These are phyloP conservation scores for Caenorhabditis japonica DNA, from an alignment of 2,888 invertebrate genomes.

Conservation along the genomic window DNA sequence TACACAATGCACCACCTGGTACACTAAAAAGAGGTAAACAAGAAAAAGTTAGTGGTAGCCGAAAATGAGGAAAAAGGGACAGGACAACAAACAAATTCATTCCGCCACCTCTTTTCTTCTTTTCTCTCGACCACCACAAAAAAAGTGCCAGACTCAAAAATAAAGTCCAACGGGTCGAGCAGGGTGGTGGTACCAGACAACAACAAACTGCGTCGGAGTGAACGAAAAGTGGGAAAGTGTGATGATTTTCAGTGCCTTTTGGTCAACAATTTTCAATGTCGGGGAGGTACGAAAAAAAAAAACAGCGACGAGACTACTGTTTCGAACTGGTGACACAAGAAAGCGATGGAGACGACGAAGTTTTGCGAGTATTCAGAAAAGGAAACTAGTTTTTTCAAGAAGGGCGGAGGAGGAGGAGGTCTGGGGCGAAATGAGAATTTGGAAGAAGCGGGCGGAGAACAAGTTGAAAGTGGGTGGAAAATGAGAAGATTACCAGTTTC, in stretches of 20 bases:
- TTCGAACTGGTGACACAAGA: constrained; percentile 21
- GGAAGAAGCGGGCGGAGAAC: constrained; percentile 1
- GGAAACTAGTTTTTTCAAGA: constrained; percentile 2
- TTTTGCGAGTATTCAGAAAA: background rate
- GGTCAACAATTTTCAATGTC: background rate
- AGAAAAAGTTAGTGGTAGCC: constrained; percentile 5
- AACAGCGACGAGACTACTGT: constrained; percentile 6
- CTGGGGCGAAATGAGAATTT: background rate
- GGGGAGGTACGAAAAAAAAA: background rate
- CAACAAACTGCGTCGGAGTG: background rate
- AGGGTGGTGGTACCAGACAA: background rate
- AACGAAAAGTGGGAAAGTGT: background rate
- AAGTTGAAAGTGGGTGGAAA: constrained; percentile 5
- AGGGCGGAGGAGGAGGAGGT: no score
- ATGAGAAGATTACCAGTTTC: no score
- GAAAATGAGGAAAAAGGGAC: no score
- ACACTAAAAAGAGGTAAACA: constrained; percentile 13
- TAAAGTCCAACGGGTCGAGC: background rate
- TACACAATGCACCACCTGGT: constrained; percentile 30
- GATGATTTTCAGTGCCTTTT: no score
- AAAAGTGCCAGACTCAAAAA: constrained; percentile 16
- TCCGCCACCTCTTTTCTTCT: background rate
- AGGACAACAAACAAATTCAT: constrained; percentile 30
- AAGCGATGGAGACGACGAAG: background rate
- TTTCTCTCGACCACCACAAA: constrained; percentile 10